A percentile compares a stretch with the other conserved stretches of the same genome.
These are phyloP conservation scores for Montipora cactus DNA, from an alignment of 64 coral and sea anemone species.

Conservation along the genomic window DNA sequence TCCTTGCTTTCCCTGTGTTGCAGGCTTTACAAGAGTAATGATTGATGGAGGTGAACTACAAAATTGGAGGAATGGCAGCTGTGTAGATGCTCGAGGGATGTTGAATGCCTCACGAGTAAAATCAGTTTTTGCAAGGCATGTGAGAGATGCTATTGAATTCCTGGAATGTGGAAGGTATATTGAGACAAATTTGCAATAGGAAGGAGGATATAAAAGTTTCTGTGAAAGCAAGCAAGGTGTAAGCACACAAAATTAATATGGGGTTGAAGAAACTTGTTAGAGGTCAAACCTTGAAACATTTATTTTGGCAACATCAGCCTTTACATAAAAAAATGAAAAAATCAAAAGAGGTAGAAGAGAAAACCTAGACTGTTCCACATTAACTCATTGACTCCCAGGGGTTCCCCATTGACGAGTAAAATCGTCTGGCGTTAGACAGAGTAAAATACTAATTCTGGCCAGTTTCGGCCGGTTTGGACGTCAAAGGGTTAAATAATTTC, in stretches of 20 bases:
- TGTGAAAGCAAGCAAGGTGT: not conserved
- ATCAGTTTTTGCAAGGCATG: conserved; percentile 38
- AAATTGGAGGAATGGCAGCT: not conserved
- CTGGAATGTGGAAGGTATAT: not conserved
- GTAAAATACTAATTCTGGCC: no score
- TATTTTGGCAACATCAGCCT: no score
- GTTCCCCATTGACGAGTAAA: no score
- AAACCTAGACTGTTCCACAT: no score
- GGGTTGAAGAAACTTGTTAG: no score
- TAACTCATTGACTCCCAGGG: no score
- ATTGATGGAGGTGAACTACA: conserved; percentile 9
- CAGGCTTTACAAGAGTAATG: conserved; percentile 50
- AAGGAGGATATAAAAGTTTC: no score
- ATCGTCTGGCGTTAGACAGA: no score
- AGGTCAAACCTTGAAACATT: no score
- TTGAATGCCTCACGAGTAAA: conserved; percentile 43
- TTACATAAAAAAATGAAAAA: no score
- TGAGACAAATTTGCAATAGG: not conserved
- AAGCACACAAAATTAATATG: not conserved
- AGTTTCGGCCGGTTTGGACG: no score
- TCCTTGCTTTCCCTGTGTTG: not conserved
- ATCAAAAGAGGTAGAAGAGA: no score
- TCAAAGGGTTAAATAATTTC: not conserved
- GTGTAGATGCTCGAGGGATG: not conserved
- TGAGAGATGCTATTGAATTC: conserved; percentile 34